A percentile compares a stretch with the other conserved stretches of the same genome.
These are phyloP conservation scores for Stichopus chloronotus DNA, from an alignment of 35 echinoderm and acorn worm genomes.

Conservation along the genomic window DNA sequence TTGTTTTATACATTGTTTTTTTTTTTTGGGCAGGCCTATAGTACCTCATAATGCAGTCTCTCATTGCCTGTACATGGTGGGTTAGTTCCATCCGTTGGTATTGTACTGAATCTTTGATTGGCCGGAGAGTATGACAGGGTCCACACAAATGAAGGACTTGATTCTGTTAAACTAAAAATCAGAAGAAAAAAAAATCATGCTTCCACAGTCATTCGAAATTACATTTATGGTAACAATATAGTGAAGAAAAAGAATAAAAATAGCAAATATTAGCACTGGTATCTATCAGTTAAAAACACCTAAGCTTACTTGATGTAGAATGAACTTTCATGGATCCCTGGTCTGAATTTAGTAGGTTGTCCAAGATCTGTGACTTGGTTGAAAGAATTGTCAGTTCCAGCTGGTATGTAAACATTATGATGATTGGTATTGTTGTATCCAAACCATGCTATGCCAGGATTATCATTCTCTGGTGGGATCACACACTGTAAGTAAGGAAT, in stretches of 20 bases:
- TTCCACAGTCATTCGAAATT: no score
- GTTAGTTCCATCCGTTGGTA: background rate
- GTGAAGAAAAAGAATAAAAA: background rate
- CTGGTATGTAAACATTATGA: slow-evolving; percentile 84
- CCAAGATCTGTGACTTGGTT: slow-evolving; percentile 55
- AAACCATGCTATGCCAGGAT: slow-evolving; percentile 77
- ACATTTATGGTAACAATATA: no score
- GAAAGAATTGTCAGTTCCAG: slow-evolving; percentile 78
- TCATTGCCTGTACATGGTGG: background rate
- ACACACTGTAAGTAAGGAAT: slow-evolving; percentile 76
- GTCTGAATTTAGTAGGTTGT: slow-evolving; percentile 86
- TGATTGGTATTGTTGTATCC: slow-evolving; percentile 81
- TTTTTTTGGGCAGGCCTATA: background rate
- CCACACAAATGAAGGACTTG: background rate
- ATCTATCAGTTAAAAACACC: background rate
- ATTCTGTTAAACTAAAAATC: background rate
- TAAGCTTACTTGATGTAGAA: slow-evolving; percentile 72
- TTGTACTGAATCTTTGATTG: background rate
- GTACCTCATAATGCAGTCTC: background rate
- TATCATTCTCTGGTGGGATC: slow-evolving; percentile 13
- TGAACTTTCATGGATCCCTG: slow-evolving; percentile 71
- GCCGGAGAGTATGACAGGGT: background rate
- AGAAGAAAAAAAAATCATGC: background rate
- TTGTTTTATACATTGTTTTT: no score
- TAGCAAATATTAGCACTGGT: background rate